Evolutionary conservation across 2,797 vertebrate species (phyloP), one percentile per base, ranked within the genome.

Genomic region (Prunella strophiata): DNA sequence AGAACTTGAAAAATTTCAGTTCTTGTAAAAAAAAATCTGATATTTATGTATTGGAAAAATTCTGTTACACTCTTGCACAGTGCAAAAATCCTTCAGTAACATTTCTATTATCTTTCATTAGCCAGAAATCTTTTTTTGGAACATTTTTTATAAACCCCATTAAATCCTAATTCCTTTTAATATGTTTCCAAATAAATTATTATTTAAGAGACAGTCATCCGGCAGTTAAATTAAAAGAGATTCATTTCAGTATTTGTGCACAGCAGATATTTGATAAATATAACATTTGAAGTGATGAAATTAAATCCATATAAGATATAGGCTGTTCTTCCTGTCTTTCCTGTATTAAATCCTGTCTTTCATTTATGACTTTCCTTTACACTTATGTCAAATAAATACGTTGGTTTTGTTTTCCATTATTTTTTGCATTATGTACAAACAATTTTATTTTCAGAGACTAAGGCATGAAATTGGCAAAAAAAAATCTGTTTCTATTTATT

Each of bases 11-110:
- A 94, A 93, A 94, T 65, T 88, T 30, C 3, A 72, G 21, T 54
- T 89, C 36, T 43, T 91, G 70, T 96, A 13, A 51, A 27, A 70
- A 61, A 57, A 57, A 10, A 1, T 2, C 5, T 84, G 76, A 95
- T 45, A 86, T 92, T 89, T 93, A 54, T 92, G 52, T 79, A 80
- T 91, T 89, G 55, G 23, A 85, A 95, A 85, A 65, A 79, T 50
- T 78, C 8, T 36, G 9, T 36, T 36, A 36, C 68, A 57, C 12
- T 88, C 58, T 57, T 20, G 65, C 18, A 40, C 73, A 79, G 7
- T 43, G 23, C 7, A 42, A 81, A 91, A 95, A 65, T 85, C 12
- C 7, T 74, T 84, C 47, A 52, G 5, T 74, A 47, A 51, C 25
- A 52, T 82, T 88, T 90, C 17, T 77, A 5, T 85, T 91, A 10